Percentiles rank a stretch among this genome's conserved stretches.
phyloP scores from a whole-genome alignment of 2,888 invertebrate species.

The Drosophila picticornis region DNA sequence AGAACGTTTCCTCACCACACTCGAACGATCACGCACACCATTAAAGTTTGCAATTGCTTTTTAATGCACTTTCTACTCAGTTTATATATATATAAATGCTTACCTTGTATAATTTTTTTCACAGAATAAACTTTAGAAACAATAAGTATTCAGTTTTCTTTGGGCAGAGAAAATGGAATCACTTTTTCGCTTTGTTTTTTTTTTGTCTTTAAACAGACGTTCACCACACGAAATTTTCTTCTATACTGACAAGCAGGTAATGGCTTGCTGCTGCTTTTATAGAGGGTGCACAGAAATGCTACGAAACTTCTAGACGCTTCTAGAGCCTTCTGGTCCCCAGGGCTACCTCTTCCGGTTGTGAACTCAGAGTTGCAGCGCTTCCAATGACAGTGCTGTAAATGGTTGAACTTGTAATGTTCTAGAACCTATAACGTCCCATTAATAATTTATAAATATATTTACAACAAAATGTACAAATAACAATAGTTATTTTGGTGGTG shows the following conservation, averaged over 20 bases:
- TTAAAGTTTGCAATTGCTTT: not conserved
- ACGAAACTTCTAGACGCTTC: conserved; percentile 72
- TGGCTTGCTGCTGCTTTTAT: conserved; percentile 65
- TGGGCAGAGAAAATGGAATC: conserved; percentile 62
- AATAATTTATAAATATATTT: not conserved
- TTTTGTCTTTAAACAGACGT: conserved; percentile 33
- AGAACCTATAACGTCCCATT: conserved; percentile 24
- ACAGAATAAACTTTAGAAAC: conserved; percentile 61
- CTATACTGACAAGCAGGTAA: conserved; percentile 75
- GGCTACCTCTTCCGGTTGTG: conserved; percentile 65
- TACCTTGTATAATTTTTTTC: conserved; percentile 70
- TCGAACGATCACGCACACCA: not conserved
- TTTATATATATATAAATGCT: conserved; percentile 20
- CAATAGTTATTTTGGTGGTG: not conserved
- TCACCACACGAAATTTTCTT: conserved; percentile 67
- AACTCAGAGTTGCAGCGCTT: conserved; percentile 34
- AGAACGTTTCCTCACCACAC: conserved; percentile 27
- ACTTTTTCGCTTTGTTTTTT: conserved; percentile 36
- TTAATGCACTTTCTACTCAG: not conserved
- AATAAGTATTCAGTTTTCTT: conserved; percentile 53
- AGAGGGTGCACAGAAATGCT: conserved; percentile 46
- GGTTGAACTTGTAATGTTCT: conserved; percentile 27
- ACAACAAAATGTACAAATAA: not conserved
- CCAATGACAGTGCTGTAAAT: conserved; percentile 30
- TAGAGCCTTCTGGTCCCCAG: conserved; percentile 78